Base-by-base conservation (phyloP, 2,888 invertebrate genomes). In the Agonopterix arenella region DNA sequence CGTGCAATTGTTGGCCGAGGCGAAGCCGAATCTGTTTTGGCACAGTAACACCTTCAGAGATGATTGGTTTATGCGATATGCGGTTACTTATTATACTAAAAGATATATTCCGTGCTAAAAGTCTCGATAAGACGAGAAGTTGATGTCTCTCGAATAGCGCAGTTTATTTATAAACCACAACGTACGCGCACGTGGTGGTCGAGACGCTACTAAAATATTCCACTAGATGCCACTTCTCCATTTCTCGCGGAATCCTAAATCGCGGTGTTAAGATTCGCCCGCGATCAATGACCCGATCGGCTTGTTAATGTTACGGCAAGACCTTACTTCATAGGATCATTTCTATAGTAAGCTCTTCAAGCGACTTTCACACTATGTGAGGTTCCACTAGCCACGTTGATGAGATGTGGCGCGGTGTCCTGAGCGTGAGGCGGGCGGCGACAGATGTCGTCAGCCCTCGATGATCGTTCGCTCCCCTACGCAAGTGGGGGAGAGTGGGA, bases 371-470 rank as follows among this genome's bases (percentile, higher is more conserved):
- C 56, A 50, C 46, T 46, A 52, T 18, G 54, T 56, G 56, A 56
- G 54, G 49, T 16, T 11, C 47, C 47, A 48, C 44, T 50, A 54
- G 43, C 51, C 51, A 46, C 56, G 43, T 62, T 76, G 13, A 89
- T 93, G 0, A 88, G 76, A 40, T 91, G 93, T 69, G 93, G 93
- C 1, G 93, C 93, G 1, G 82, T 93, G 57, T 93, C 93, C 1
- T 93, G 94, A 3, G 93, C 93, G 7, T 94, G 56, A 56, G 56
- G 47, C 41, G 38, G 56, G 54, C 52, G 49, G 3, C 11, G 50
- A 41, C 36, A 13, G 9, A 0, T 16, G 45, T 47, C 51, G 11
- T 9, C 41, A 56, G 52, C 52, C 52, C 8, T 54, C 52, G 56
- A 56, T 56, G 56, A 56, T 56, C 56, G 56, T 56, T 56, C 56